A percentile compares a stretch with the other conserved stretches of the same genome.
Evolutionary conservation across 2,113 vertebrate species (phyloP).

Genomic region (Electrona antarctica): DNA sequence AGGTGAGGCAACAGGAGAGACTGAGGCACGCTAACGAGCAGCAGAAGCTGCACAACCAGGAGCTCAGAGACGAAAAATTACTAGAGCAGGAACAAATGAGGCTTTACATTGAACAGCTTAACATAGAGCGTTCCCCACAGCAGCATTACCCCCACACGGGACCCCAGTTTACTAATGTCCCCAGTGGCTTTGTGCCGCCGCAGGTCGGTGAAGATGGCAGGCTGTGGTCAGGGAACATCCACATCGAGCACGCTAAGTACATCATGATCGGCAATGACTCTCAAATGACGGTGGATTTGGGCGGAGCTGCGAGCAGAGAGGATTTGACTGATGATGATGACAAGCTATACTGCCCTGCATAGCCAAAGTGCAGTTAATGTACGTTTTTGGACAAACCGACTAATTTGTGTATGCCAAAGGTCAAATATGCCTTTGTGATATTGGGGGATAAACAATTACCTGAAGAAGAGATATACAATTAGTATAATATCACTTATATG

Average conservation of each 20-base stretch:
- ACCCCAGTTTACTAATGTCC: too few species aligned
- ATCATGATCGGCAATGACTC: conserved; percentile 78
- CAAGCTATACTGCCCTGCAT: conserved; percentile 2
- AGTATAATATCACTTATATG: too few species aligned
- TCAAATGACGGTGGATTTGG: conserved; percentile 67
- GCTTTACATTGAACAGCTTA: not conserved
- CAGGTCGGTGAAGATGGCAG: not conserved
- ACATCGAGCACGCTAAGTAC: conserved; percentile 71
- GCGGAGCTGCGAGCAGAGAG: conserved; percentile 26
- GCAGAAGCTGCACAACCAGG: conserved; percentile 4
- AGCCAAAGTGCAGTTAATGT: too few species aligned
- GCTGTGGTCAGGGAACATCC: conserved; percentile 51
- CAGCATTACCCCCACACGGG: too few species aligned
- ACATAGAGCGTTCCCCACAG: not conserved
- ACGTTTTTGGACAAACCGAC: too few species aligned
- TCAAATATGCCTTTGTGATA: too few species aligned
- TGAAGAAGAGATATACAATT: too few species aligned
- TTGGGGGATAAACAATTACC: too few species aligned
- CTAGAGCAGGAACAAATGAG: conserved; percentile 12
- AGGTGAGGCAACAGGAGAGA: not conserved
- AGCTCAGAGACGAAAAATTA: not conserved
- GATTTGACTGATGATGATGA: conserved; percentile 11
- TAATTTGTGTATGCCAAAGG: too few species aligned
- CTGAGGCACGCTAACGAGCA: not conserved
- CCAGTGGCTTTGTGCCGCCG: not conserved